Evolutionary conservation across 2,888 invertebrate genomes (phyloP), one percentile per base, ranked within the genome.

Genomic region (Leptopilina syphax): DNA sequence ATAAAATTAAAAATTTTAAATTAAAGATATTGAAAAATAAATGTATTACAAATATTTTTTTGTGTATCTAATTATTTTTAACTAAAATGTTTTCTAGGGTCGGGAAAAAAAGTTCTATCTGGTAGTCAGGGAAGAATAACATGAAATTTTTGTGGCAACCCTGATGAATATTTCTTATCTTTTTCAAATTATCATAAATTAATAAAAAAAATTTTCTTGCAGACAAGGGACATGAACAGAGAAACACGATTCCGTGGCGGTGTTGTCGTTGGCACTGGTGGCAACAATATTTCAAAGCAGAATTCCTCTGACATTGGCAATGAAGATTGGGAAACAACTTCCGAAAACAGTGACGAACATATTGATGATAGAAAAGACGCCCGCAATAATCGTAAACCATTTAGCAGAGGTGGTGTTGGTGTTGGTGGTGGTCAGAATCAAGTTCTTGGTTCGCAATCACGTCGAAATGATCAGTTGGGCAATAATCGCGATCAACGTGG

Each of bases 301-400:
- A 88, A 90, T 70, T 89, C 90, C 0, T 86, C 90, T 6, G 92
- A 92, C 81, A 93, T 93, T 10, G 94, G 94, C 83, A 95, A 94
- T 85, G 95, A 95, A 87, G 94, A 96, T 88, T 96, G 96, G 95
- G 97, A 96, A 90, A 96, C 96, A 67, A 96, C 96, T 24, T 96
- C 96, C 8, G 97, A 97, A 92, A 96, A 96, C 92, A 96, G 96
- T 91, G 96, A 95, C 83, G 92, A 90, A 34, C 93, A 92, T 65
- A 83, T 88, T 10, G 93, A 92, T 79, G 92, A 92, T 76, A 86
- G 90, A 34, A 92, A 92, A 81, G 90, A 90, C 10, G 85, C 87
- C 68, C 88, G 89, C 76, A 88, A 91, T 63, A 66, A 78, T 24
- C 50, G 50, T 10, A 89, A 87, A 78, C 86, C 85, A 60, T 90